Conservation (phyloP, 2,797 vertebrate genomes). For the Numenius phaeopus region DNA sequence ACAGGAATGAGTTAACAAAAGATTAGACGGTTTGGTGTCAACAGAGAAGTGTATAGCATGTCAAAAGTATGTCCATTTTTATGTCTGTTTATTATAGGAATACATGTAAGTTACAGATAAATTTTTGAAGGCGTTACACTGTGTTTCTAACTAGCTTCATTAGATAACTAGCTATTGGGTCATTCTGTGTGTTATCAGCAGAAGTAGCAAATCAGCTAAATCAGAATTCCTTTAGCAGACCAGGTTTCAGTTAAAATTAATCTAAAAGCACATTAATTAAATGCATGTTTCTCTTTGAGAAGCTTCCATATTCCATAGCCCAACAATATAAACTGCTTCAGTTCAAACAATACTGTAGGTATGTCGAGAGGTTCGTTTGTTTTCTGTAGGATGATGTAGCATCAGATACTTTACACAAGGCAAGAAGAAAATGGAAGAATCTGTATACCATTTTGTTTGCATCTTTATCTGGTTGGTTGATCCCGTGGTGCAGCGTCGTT, state of each 20-base stretch:
- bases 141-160: constrained; percentile 10
- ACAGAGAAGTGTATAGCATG: not conserved
- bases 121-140: constrained; percentile 3
- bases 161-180: not conserved
- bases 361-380: fast-evolving
- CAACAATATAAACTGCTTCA: not conserved
- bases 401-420: not conserved
- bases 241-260: constrained; percentile 1
- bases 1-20: not conserved
- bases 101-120: constrained; percentile 11
- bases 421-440: not conserved
- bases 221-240: constrained; percentile 11
- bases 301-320: not conserved
- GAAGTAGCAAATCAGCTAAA: constrained; percentile 3
- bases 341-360: not conserved
- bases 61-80: constrained; percentile 27
- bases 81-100: constrained; percentile 25
- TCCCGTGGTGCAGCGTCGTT: not conserved
- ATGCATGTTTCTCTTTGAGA: not conserved
- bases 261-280: constrained; percentile 18
- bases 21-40: not conserved
- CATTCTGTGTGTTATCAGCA: not conserved
- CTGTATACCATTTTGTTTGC: not conserved
- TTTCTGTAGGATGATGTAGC: not conserved
- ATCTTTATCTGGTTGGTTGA: not conserved